These are phyloP conservation scores for Suncus etruscus DNA, from an alignment of 2,113 vertebrate genomes.

Conservation along the genomic window DNA sequence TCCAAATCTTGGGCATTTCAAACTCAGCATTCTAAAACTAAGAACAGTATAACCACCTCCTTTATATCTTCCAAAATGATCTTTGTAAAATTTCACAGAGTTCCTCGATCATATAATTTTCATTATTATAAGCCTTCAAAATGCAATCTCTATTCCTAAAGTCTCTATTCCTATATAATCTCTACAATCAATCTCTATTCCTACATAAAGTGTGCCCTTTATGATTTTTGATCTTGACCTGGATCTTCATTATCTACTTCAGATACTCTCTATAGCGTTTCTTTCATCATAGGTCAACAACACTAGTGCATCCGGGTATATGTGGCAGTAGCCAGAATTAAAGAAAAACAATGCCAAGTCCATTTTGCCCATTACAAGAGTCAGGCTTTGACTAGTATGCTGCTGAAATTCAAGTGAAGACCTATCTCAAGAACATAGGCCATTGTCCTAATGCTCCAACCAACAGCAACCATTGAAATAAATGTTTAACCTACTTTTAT, in stretches of 20 bases:
- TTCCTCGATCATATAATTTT: background rate
- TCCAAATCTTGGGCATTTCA: background rate
- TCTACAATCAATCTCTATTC: background rate
- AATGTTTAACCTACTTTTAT: background rate
- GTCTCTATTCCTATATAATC: too few species aligned
- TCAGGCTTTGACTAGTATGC: background rate
- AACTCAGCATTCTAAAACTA: slow-evolving; percentile 24
- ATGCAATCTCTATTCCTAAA: background rate
- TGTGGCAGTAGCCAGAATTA: background rate
- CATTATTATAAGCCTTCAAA: slow-evolving; percentile 33
- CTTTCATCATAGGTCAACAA: slow-evolving; percentile 46
- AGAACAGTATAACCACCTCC: background rate
- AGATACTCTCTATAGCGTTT: background rate
- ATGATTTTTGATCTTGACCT: slow-evolving; percentile 27
- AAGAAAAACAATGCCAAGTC: background rate
- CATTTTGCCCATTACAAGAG: background rate
- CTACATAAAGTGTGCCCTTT: background rate
- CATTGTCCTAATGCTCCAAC: background rate
- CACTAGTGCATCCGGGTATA: slow-evolving; percentile 24
- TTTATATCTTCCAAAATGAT: background rate
- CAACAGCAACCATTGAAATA: background rate
- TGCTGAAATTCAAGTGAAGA: background rate
- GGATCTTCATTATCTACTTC: slow-evolving; percentile 15
- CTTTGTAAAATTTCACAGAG: background rate
- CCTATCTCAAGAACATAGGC: background rate